Evolutionary conservation across 1,140 invertebrate genomes (phyloP).

Genomic region (Pentalonia nigronervosa): DNA sequence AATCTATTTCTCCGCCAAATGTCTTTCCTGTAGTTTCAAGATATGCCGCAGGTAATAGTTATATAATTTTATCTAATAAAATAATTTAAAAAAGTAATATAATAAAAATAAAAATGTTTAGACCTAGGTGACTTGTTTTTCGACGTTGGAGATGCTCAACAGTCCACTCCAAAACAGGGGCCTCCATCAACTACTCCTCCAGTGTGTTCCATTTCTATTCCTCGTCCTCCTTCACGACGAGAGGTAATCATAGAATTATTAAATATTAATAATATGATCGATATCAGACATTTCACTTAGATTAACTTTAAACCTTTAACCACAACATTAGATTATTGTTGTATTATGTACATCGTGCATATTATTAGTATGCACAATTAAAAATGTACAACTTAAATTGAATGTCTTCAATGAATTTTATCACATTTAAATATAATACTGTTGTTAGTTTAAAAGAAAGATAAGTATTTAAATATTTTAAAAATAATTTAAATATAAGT

Average conservation of each 20-base stretch:
- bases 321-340: not conserved
- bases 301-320: not conserved
- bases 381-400: too few species aligned
- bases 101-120: conserved; percentile 52
- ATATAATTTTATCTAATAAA: not conserved
- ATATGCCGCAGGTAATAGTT: conserved; percentile 41
- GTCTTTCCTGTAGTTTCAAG: conserved; percentile 7
- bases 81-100: not conserved
- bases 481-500: too few species aligned
- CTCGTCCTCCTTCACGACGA: conserved; percentile 82
- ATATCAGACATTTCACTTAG: not conserved
- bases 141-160: conserved; percentile 80
- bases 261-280: conserved; percentile 58
- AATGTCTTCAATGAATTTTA: too few species aligned
- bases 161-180: conserved; percentile 70
- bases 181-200: conserved; percentile 70
- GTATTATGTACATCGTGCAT: too few species aligned
- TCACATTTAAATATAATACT: too few species aligned
- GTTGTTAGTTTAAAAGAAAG: too few species aligned
- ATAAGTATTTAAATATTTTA: too few species aligned
- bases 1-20: conserved; percentile 57
- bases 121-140: conserved; percentile 75
- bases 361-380: too few species aligned
- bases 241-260: conserved; percentile 68
- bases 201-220: conserved; percentile 77